These are phyloP conservation scores for Selenia dentaria DNA, from an alignment of 2,888 invertebrate genomes.

Conservation along the genomic window DNA sequence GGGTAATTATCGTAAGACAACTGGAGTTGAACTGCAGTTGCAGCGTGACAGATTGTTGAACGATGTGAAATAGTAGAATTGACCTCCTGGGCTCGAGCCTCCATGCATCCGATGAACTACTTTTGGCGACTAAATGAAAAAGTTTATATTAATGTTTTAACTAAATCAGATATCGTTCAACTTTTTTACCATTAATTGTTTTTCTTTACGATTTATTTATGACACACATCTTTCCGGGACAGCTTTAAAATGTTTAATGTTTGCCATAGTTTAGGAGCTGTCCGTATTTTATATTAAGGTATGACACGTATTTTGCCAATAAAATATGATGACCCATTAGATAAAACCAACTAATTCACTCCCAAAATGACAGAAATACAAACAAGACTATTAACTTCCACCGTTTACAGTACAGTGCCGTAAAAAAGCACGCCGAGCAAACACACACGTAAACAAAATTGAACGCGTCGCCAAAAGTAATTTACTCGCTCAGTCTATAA, in stretches of 20 bases:
- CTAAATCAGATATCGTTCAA: no score
- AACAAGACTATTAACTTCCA: constrained; percentile 36
- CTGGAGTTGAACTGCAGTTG: no score
- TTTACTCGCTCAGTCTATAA: constrained; percentile 72
- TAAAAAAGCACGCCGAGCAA: constrained; percentile 46
- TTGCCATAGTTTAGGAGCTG: neutral
- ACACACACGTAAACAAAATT: constrained; percentile 34
- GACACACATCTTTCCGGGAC: neutral
- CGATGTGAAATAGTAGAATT: no score
- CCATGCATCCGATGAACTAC: no score
- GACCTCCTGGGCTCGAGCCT: no score
- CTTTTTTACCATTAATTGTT: no score
- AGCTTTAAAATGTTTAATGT: neutral
- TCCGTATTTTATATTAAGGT: neutral
- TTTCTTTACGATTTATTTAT: neutral
- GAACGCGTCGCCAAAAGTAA: constrained; percentile 55
- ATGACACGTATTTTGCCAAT: constrained; percentile 20
- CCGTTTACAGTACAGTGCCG: constrained; percentile 28
- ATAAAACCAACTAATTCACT: constrained; percentile 16
- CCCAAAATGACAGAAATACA: constrained; percentile 32
- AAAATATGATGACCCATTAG: constrained; percentile 28
- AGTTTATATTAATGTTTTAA: no score
- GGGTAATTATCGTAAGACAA: no score
- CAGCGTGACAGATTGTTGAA: no score
- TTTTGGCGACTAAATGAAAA: no score